Evolutionary conservation across 1,140 invertebrate genomes (phyloP).

Genomic region (Drosophila melanica): DNA sequence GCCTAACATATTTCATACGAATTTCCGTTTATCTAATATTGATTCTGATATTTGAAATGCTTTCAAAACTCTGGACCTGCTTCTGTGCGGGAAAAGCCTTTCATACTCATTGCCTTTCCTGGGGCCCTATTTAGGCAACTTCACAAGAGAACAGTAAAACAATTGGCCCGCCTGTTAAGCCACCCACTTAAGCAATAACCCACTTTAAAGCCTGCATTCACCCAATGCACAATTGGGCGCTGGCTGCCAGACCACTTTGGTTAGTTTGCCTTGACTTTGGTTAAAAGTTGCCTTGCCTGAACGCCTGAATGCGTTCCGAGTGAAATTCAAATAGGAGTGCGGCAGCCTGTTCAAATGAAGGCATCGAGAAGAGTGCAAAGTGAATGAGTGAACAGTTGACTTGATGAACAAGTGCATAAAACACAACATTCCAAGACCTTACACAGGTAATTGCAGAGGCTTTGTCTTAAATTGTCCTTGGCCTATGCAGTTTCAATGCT

Average conservation of each 20-base stretch:
- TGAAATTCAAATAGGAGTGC: conserved; percentile 44
- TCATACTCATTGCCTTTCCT: no score
- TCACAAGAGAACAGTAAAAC: not conserved
- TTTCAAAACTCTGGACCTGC: no score
- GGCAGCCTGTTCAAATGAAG: conserved; percentile 39
- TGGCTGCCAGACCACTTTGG: conserved; percentile 23
- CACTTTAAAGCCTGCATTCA: conserved; percentile 3
- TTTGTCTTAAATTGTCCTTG: conserved; percentile 25
- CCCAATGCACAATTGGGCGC: not conserved
- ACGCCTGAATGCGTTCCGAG: conserved; percentile 57
- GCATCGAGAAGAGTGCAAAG: conserved; percentile 52
- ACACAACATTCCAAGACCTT: conserved; percentile 25
- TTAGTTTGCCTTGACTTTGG: conserved; percentile 47
- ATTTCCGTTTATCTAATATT: no score
- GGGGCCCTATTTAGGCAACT: not conserved
- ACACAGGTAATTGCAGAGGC: not conserved
- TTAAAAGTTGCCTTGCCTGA: conserved; percentile 26
- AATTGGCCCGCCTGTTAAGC: not conserved
- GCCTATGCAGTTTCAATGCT: conserved; percentile 7
- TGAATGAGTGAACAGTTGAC: conserved; percentile 58
- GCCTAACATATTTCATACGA: no score
- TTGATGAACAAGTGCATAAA: conserved; percentile 51
- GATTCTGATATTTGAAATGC: no score
- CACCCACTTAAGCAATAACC: conserved; percentile 18
- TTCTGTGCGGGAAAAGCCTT: no score